These are phyloP conservation scores for Harmothoe impar DNA, from an alignment of 2,888 invertebrate species.

Conservation along the genomic window DNA sequence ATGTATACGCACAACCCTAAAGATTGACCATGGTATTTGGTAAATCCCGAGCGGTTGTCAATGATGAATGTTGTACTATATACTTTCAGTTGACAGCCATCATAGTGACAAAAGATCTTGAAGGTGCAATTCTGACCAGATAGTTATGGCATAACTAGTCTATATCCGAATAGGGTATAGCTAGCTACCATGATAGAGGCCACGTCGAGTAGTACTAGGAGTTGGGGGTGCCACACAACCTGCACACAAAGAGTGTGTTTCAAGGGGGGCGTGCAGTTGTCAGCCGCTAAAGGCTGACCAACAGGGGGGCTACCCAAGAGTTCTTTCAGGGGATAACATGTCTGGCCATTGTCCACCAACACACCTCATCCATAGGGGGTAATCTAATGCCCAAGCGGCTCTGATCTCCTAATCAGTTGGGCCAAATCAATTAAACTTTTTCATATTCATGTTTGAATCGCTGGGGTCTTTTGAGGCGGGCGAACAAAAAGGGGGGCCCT, in stretches of 20 bases:
- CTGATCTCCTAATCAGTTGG: constrained; percentile 49
- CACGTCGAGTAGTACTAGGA: too few species aligned
- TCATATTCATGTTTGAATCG: not conserved
- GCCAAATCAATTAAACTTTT: constrained; percentile 31
- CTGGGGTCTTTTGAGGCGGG: not conserved
- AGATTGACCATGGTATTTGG: too few species aligned
- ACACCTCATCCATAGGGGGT: not conserved
- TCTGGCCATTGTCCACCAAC: not conserved
- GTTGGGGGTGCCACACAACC: too few species aligned
- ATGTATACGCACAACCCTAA: too few species aligned
- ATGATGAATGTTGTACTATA: too few species aligned
- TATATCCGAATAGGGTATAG: too few species aligned
- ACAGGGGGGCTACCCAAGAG: not conserved
- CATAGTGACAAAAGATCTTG: too few species aligned
- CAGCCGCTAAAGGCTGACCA: not conserved
- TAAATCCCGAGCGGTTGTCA: too few species aligned
- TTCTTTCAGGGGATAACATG: constrained; percentile 36
- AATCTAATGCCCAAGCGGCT: constrained; percentile 21
- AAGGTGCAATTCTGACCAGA: too few species aligned
- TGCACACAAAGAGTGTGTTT: not conserved
- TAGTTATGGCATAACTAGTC: too few species aligned
- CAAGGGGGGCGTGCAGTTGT: constrained; percentile 12
- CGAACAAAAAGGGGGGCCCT: constrained; percentile 22
- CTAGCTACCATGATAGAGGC: too few species aligned
- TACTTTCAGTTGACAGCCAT: too few species aligned